These are phyloP conservation scores for Linyphia triangularis DNA, from an alignment of 2,888 invertebrate species.

Conservation along the genomic window DNA sequence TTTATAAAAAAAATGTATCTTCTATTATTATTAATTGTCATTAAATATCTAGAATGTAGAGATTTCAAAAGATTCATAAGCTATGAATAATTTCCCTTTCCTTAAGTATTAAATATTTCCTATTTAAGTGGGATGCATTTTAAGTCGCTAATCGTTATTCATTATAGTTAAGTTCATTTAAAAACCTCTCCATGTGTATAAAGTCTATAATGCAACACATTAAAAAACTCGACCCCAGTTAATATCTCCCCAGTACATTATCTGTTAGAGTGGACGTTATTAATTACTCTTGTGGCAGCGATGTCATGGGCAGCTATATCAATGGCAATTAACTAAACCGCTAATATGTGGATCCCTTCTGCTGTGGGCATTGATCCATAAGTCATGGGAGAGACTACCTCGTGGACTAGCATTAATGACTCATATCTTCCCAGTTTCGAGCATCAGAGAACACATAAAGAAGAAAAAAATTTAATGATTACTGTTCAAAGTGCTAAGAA, in stretches of 20 bases:
- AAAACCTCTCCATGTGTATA: background rate
- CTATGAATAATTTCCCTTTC: too few relatives aligned
- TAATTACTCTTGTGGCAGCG: conserved; percentile 32
- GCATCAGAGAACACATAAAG: background rate
- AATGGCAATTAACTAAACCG: conserved; percentile 62
- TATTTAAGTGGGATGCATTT: too few relatives aligned
- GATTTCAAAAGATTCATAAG: too few relatives aligned
- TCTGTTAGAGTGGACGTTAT: conserved; percentile 25
- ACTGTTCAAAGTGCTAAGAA: too few relatives aligned
- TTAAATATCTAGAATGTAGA: too few relatives aligned
- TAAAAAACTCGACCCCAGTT: conserved; percentile 34
- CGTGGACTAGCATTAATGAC: conserved; percentile 20
- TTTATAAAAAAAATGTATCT: too few relatives aligned
- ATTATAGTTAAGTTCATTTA: too few relatives aligned
- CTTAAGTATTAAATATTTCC: too few relatives aligned
- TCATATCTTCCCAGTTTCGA: conserved; percentile 27
- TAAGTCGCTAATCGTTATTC: too few relatives aligned
- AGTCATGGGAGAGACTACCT: conserved; percentile 34
- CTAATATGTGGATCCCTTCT: conserved; percentile 58
- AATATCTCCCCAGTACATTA: conserved; percentile 33
- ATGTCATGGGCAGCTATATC: conserved; percentile 56
- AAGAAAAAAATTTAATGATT: too few relatives aligned
- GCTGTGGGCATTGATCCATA: conserved; percentile 56
- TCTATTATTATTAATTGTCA: too few relatives aligned
- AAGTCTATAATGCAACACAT: conserved; percentile 1